Percentiles rank a stretch among this genome's conserved stretches.
Conservation (phyloP, 2,113 vertebrate species). For the Sinocyclocheilus maitianheensis region DNA sequence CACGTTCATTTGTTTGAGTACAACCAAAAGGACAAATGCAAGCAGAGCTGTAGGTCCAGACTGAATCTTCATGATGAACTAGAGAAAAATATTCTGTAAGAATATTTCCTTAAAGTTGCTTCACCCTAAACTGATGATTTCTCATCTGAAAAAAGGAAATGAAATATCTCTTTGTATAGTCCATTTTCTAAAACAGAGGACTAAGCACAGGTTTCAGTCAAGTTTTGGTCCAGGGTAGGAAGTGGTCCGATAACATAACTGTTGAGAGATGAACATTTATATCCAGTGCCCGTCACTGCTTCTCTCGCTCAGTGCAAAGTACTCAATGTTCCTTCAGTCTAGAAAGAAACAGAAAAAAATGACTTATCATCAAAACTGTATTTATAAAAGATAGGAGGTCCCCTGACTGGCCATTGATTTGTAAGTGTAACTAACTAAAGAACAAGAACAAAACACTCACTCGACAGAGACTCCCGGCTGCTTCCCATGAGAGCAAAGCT, state of each 20-base stretch:
- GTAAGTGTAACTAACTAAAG: background rate
- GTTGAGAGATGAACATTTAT: too few relatives aligned
- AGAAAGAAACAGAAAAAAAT: conserved; percentile 47
- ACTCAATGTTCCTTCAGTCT: conserved; percentile 77
- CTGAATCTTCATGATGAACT: background rate
- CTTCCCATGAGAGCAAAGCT: conserved; percentile 63
- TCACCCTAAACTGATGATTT: background rate
- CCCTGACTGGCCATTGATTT: background rate
- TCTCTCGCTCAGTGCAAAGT: conserved; percentile 37
- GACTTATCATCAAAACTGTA: background rate
- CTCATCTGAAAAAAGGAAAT: background rate
- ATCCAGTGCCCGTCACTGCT: background rate
- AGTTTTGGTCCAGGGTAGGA: conserved; percentile 38
- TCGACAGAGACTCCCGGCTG: conserved; percentile 62
- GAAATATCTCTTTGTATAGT: background rate
- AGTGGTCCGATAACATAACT: conserved; percentile 8
- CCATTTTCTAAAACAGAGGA: background rate
- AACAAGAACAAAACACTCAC: conserved; percentile 63
- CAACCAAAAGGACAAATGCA: background rate
- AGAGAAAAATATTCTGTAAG: too few relatives aligned
- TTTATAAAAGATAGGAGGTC: background rate
- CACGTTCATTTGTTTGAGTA: background rate
- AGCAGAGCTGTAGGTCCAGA: background rate
- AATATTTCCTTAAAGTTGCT: background rate
- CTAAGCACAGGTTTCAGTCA: background rate